These are phyloP conservation scores for Drosophila burlai DNA, from an alignment of 1,140 invertebrate species.

Conservation along the genomic window DNA sequence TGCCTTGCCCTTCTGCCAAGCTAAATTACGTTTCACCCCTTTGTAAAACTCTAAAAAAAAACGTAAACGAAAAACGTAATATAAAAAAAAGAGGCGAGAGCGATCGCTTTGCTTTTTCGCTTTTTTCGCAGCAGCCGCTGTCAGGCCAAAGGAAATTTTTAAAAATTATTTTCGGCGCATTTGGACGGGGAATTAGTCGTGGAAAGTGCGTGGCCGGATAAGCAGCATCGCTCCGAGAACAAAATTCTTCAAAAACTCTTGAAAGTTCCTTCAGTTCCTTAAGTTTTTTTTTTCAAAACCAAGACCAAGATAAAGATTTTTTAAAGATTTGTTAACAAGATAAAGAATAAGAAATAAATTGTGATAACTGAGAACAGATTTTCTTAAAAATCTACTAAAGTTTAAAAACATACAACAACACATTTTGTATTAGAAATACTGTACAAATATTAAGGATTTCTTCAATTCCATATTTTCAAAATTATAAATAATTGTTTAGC, in stretches of 20 bases:
- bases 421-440: no score
- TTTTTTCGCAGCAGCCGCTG: constrained; percentile 58
- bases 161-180: constrained; percentile 57
- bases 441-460: rapidly evolving
- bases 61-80: background rate
- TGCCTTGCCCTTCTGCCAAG: constrained; percentile 24
- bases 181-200: constrained; percentile 66
- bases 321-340: background rate
- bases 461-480: background rate
- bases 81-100: constrained; percentile 57
- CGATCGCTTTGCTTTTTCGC: constrained; percentile 67
- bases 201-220: constrained; percentile 67
- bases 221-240: constrained; percentile 50
- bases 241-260: constrained; percentile 10
- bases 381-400: background rate
- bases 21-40: constrained; percentile 80
- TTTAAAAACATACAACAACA: no score
- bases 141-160: constrained; percentile 35
- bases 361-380: background rate
- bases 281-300: background rate
- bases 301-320: background rate
- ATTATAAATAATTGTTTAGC: background rate
- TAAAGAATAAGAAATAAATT: background rate
- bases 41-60: constrained; percentile 61
- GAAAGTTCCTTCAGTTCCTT: background rate